phyloP scores from a whole-genome alignment of 2,113 vertebrate genomes.

The Hydrolagus affinis region DNA sequence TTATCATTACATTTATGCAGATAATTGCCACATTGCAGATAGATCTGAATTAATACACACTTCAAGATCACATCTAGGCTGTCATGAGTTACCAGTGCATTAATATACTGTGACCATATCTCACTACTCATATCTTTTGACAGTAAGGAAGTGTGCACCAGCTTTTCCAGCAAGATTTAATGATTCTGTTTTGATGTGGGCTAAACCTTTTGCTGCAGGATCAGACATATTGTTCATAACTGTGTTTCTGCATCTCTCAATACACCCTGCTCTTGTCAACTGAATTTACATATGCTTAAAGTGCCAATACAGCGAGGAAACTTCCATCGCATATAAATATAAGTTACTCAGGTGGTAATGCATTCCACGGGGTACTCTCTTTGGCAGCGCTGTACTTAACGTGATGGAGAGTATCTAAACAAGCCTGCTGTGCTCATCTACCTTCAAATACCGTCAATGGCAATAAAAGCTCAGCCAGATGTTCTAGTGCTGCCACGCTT shows the following conservation, averaged over 20 bases:
- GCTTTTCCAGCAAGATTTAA: neutral
- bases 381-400: neutral
- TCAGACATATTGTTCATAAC: neutral
- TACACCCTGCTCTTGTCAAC: neutral
- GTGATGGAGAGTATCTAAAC: slow-evolving; percentile 8
- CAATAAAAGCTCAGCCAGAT: slow-evolving; percentile 4
- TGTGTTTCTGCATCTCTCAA: neutral
- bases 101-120: neutral
- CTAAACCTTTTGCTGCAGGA: neutral
- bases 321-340: neutral
- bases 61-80: neutral
- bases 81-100: neutral
- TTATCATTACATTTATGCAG: neutral
- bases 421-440: neutral
- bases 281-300: neutral
- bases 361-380: neutral
- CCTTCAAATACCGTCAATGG: neutral
- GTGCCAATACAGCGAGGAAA: neutral
- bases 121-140: neutral
- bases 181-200: neutral
- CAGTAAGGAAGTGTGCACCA: neutral
- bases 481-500: neutral
- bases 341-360: neutral
- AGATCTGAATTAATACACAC: neutral
- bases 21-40: neutral